Percentiles rank a stretch among this genome's conserved stretches.
Conservation (phyloP, 2,797 vertebrate species). For the Paedocypris micromegethes region DNA sequence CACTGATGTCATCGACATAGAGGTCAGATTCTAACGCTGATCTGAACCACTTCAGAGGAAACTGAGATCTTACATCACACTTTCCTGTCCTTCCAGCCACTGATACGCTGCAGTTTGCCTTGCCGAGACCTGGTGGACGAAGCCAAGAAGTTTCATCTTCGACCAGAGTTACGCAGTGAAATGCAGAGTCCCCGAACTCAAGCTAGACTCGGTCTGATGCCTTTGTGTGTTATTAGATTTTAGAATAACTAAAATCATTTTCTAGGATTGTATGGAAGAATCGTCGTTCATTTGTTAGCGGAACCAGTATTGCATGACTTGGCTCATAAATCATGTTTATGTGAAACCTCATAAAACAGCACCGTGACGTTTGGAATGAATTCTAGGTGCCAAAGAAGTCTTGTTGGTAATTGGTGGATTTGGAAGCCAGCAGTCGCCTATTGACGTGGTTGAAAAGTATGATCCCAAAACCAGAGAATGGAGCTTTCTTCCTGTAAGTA, state of each 20-base stretch:
- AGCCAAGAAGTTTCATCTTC: constrained; percentile 97
- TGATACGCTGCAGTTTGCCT: constrained; percentile 91
- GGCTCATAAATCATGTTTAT: neutral
- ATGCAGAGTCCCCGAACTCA: constrained; percentile 97
- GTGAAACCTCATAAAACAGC: neutral
- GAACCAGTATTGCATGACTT: neutral
- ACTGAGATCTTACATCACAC: too few species aligned
- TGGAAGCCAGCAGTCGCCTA: constrained; percentile 95
- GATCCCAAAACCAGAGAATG: constrained; percentile 97
- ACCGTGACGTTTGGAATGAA: constrained; percentile 11
- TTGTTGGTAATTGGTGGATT: constrained; percentile 95
- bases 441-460: constrained; percentile 95
- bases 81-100: constrained; percentile 68
- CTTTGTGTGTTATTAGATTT: constrained; percentile 20
- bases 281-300: constrained; percentile 1
- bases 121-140: constrained; percentile 97
- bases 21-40: constrained; percentile 69
- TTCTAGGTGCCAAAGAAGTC: constrained; percentile 92
- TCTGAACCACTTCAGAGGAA: too few species aligned
- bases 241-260: constrained; percentile 11
- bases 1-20: constrained; percentile 93
- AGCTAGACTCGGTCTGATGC: constrained; percentile 79
- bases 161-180: constrained; percentile 92
- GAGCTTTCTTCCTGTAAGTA: constrained; percentile 91
- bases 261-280: neutral